Conservation (phyloP, 2,113 vertebrate genomes). For the Datnioides undecimradiatus region DNA sequence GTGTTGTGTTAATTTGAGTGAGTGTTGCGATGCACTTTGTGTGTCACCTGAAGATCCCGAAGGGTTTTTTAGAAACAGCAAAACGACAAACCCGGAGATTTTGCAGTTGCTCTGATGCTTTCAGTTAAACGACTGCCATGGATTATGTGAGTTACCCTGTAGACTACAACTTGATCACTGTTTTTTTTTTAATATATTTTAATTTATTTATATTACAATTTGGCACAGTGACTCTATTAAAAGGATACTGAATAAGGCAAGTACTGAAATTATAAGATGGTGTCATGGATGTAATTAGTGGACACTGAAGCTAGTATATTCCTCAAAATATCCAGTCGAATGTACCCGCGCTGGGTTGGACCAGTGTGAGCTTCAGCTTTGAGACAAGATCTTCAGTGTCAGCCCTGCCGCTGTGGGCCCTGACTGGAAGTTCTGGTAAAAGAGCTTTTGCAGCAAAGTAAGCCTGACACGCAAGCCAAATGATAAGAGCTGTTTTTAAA, state of each 20-base stretch:
- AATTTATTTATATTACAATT: too few species aligned
- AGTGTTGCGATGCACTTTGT: background rate
- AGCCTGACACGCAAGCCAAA: slow-evolving; percentile 55
- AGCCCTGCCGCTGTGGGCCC: slow-evolving; percentile 12
- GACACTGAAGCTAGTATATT: background rate
- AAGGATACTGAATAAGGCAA: background rate
- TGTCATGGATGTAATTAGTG: background rate
- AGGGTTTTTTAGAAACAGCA: too few species aligned
- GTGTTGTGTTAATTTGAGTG: background rate
- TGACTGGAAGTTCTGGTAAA: slow-evolving; percentile 30
- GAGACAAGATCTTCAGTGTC: slow-evolving; percentile 55
- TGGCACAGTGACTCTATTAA: too few species aligned
- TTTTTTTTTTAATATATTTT: too few species aligned
- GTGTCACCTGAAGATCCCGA: too few species aligned
- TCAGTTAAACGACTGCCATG: too few species aligned
- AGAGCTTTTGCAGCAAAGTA: slow-evolving; percentile 43
- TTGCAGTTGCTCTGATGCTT: too few species aligned
- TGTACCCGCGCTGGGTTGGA: background rate
- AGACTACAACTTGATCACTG: too few species aligned
- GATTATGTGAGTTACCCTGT: too few species aligned
- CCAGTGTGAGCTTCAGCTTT: slow-evolving; percentile 27
- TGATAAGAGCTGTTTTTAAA: slow-evolving; percentile 65
- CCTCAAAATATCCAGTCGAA: slow-evolving; percentile 17
- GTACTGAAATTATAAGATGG: background rate
- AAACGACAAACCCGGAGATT: too few species aligned